Evolutionary conservation across 2,888 invertebrate species (phyloP).

Genomic region (Polydrusus cervinus): DNA sequence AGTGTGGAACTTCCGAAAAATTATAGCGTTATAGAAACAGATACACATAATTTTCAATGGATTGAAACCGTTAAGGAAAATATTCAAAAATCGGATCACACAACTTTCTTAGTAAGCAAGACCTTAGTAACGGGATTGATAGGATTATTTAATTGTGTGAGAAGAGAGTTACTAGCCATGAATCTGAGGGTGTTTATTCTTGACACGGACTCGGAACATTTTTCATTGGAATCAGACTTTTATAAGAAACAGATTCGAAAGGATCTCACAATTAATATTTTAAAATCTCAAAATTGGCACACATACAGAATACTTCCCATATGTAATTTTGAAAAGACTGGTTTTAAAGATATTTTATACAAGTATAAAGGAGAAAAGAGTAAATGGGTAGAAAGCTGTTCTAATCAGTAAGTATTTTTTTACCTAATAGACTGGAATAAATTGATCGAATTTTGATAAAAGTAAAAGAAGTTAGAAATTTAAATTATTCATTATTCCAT

Average conservation of each 20-base stretch:
- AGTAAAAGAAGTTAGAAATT: too few relatives aligned
- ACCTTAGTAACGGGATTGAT: slow-evolving; percentile 47
- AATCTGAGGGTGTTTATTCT: slow-evolving; percentile 48
- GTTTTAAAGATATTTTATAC: background rate
- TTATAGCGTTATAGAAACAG: slow-evolving; percentile 1
- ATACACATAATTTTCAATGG: slow-evolving; percentile 48
- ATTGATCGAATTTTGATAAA: too few relatives aligned
- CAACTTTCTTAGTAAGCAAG: slow-evolving; percentile 50
- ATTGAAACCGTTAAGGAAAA: slow-evolving; percentile 50
- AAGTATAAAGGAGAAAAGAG: slow-evolving; percentile 1
- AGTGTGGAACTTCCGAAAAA: background rate
- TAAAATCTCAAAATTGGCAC: slow-evolving; percentile 53
- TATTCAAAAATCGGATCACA: slow-evolving; percentile 19
- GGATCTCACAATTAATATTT: slow-evolving; percentile 57
- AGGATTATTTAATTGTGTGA: slow-evolving; percentile 52
- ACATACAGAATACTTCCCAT: slow-evolving; percentile 47
- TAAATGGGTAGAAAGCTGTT: slow-evolving; percentile 3
- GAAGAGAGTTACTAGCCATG: slow-evolving; percentile 34
- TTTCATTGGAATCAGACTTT: slow-evolving; percentile 42
- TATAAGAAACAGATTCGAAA: slow-evolving; percentile 52
- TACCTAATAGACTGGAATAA: too few relatives aligned
- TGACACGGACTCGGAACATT: slow-evolving; percentile 18
- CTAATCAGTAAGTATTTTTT: slow-evolving; percentile 5
- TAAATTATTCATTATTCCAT: too few relatives aligned
- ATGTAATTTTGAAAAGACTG: background rate